Base-by-base conservation (phyloP, 2,113 vertebrate genomes). In the Pygoscelis adeliae region DNA sequence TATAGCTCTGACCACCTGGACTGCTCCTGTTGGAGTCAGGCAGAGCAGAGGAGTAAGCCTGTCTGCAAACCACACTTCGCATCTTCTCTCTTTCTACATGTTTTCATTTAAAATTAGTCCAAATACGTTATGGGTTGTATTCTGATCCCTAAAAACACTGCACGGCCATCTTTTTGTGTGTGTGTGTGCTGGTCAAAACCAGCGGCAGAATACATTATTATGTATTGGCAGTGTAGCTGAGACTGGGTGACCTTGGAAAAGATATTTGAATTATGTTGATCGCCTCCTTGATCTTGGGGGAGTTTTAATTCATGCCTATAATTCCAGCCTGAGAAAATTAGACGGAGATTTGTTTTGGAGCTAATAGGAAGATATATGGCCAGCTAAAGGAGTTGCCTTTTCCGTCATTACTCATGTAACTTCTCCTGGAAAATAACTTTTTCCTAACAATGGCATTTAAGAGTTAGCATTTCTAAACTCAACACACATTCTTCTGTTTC, bases 1-100 rank as follows among this genome's bases (percentile, higher is more conserved):
- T 97, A 98, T 91, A 97, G 67, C 71, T 92, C 52, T 87, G 97
- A 81, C 95, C 96, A 97, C 96, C 96, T 96, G 97, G 95, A 94
- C 79, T 50, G 83, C 71, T 96, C 78, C 79, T 94, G 27, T 79
- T 92, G 90, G 53, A 95, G 91, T 63, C 32, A 72, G 49, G 50
- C 49, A 83, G 59, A 85, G 63, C 36, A 52, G 63, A 92, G 42
- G 76, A 90, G 61, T 17, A 76, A 95, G 78, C 67, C 47, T n/a
- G 13, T 38, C 82, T 87, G 91, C 49, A 53, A 92, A 50, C 55
- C 86, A 19, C 52, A 40, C 72, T 94, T 76, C 1, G 2, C 40
- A 40, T 65, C 89, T 89, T 73, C 83, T 69, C 38, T 87, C 77
- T 94, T 95, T 58, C 83, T 94, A 50, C 5, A 4, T 53, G 16